Conservation (phyloP, 2,888 invertebrate species). For the Punctoribates punctum region DNA sequence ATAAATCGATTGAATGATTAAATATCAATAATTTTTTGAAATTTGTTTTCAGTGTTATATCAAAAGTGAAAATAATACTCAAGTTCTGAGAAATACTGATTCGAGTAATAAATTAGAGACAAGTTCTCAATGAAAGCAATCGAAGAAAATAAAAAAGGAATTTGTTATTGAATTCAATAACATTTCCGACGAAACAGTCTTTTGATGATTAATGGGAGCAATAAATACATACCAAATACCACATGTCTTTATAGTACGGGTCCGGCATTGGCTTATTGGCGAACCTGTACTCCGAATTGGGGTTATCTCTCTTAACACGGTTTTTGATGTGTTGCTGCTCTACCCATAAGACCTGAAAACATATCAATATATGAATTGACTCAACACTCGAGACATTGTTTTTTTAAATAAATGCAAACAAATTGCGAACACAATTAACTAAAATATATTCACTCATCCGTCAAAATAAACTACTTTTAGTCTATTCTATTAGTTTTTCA, state of each 20-base stretch:
- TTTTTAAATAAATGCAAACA: too few relatives aligned
- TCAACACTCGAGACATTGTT: too few relatives aligned
- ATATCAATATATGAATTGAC: not conserved
- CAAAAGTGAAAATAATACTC: too few relatives aligned
- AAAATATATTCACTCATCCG: too few relatives aligned
- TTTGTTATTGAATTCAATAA: conserved; percentile 28
- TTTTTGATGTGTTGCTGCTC: conserved; percentile 88
- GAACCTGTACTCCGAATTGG: conserved; percentile 50
- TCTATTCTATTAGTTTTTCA: too few relatives aligned
- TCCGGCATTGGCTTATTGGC: conserved; percentile 63
- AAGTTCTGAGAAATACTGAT: too few relatives aligned
- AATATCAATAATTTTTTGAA: too few relatives aligned
- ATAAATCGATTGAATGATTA: too few relatives aligned
- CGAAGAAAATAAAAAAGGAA: not conserved
- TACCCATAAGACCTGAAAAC: conserved; percentile 65
- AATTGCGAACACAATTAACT: too few relatives aligned
- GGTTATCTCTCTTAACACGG: conserved; percentile 75
- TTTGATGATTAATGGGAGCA: not conserved
- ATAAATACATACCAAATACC: conserved; percentile 66
- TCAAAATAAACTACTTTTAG: too few relatives aligned
- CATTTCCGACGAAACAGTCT: not conserved
- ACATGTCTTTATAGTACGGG: conserved; percentile 89
- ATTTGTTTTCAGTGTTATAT: not conserved
- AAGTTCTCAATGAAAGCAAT: not conserved
- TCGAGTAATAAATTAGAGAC: not conserved